Base-by-base conservation (phyloP, 2,888 invertebrate genomes). In the Muscina levida region DNA sequence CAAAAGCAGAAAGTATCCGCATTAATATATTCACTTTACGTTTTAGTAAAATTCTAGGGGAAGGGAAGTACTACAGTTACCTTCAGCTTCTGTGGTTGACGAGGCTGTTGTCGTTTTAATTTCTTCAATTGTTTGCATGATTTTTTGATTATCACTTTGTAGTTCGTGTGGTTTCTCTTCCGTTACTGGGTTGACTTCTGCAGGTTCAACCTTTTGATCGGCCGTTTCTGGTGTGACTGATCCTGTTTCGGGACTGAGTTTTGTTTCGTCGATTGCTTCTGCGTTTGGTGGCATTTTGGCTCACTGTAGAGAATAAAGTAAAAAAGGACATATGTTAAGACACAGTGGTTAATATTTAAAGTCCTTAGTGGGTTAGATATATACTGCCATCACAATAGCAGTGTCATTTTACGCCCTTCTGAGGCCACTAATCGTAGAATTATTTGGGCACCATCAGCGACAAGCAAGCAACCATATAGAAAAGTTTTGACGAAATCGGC, bases 281-380 rank as follows among this genome's bases (percentile, higher is more conserved):
- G 85, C 84, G 82, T 88, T 89, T 89, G 89, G 89, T 85, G 89
- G 87, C 89, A 89, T 89, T 82, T 86, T 88, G 86, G 83, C 84
- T 86, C 85, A 68, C 84, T 82, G 68, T 19, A 65, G 81, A 44
- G n/a, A 31, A 8, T 3, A 31, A 31, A 31, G 31, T 5, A 8
- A 31, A 31, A 31, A 31, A 8, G 8, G 31, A n/a, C n/a, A n/a
- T n/a, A n/a, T n/a, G n/a, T n/a, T n/a, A n/a, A n/a, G n/a, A n/a
- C n/a, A n/a, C n/a, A n/a, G n/a, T n/a, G n/a, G n/a, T n/a, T n/a
- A n/a, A n/a, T n/a, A n/a, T n/a, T n/a, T n/a, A n/a, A n/a, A n/a
- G n/a, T n/a, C n/a, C n/a, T n/a, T n/a, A n/a, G n/a, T n/a, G n/a
- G n/a, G n/a, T n/a, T n/a, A n/a, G n/a, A n/a, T n/a, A n/a, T n/a